phyloP scores from a whole-genome alignment of 2,113 vertebrate species.

The Podiceps cristatus region DNA sequence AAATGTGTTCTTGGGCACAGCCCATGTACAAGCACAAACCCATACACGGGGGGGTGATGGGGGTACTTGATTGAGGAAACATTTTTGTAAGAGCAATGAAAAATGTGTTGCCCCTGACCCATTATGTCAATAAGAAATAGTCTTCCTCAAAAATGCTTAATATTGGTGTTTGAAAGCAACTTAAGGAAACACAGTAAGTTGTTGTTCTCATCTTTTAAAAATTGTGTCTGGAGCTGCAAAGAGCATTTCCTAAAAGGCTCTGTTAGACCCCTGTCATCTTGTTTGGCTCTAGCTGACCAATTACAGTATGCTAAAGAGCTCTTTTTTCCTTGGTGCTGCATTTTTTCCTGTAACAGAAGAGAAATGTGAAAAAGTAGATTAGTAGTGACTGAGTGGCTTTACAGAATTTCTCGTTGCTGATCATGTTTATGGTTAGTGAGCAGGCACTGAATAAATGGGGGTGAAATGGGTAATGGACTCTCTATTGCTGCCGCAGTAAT shows the following conservation, averaged over 20 bases:
- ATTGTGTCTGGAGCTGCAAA: background rate
- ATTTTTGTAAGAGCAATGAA: background rate
- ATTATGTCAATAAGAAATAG: background rate
- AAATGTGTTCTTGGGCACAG: background rate
- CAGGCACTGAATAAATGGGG: background rate
- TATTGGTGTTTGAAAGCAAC: background rate
- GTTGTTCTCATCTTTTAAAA: background rate
- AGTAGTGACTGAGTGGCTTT: background rate
- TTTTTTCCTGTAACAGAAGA: background rate
- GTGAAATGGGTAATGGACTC: background rate
- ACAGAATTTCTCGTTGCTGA: background rate
- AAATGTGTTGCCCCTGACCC: background rate
- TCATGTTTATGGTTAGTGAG: background rate
- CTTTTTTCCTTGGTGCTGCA: background rate
- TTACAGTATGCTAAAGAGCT: background rate
- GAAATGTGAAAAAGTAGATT: background rate
- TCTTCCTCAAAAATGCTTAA: background rate
- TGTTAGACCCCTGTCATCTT: background rate
- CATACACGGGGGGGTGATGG: rapidly evolving
- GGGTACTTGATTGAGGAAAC: background rate
- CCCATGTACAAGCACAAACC: background rate
- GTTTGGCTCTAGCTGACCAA: background rate
- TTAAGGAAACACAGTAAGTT: background rate
- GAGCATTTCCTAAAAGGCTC: background rate
- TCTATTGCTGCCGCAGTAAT: background rate